Percentiles rank a stretch among this genome's conserved stretches.
Conservation (phyloP, 2,113 vertebrate species). For the Hypocryptadius cinnamomeus region DNA sequence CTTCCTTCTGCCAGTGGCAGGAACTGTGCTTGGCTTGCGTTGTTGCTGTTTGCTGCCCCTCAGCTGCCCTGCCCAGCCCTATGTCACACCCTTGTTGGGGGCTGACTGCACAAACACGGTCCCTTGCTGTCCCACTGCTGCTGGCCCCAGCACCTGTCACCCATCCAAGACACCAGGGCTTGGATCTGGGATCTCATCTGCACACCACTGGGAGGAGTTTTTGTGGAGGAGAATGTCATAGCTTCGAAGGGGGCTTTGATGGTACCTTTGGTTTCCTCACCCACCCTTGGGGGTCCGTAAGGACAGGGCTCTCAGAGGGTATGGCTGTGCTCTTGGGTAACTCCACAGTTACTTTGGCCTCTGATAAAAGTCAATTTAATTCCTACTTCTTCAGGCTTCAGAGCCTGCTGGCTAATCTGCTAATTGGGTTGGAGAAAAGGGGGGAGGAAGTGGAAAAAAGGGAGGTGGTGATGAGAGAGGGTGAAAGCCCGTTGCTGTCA, state of each 20-base stretch:
- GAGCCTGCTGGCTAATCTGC: constrained; percentile 21
- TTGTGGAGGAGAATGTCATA: background rate
- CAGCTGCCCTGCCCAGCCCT: background rate
- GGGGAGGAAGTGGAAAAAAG: background rate
- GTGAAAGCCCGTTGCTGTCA: background rate
- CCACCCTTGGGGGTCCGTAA: background rate
- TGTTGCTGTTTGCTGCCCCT: background rate
- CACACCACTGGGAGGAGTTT: background rate
- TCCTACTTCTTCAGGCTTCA: constrained; percentile 13
- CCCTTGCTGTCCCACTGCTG: background rate
- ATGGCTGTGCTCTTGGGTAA: background rate
- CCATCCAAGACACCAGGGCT: background rate
- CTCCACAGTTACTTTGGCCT: background rate
- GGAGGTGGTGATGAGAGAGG: background rate
- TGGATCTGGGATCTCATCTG: no score
- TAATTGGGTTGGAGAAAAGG: constrained; percentile 15
- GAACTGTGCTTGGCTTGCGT: background rate
- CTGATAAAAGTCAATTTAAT: constrained; percentile 32
- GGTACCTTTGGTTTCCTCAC: background rate
- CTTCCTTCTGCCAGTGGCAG: background rate
- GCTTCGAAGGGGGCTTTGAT: background rate
- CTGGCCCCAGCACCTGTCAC: background rate
- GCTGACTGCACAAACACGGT: fast-evolving
- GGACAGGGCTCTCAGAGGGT: background rate
- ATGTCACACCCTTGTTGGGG: fast-evolving